phyloP scores from a whole-genome alignment of 2,888 invertebrate species.

The Melinaea menophilus region DNA sequence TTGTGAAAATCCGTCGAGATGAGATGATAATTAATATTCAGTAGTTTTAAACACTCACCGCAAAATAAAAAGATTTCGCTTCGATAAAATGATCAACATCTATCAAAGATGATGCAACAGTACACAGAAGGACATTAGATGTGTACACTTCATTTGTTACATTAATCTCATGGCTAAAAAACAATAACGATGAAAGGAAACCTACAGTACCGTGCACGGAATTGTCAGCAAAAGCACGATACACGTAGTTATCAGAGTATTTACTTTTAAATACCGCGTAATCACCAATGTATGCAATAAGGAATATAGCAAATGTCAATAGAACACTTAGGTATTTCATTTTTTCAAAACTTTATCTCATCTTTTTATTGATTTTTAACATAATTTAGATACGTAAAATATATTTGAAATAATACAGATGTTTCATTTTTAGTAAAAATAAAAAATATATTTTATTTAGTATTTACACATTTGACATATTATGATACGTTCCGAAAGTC shows the following conservation, averaged over 20 bases:
- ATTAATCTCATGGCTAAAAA: constrained; percentile 50
- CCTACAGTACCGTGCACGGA: constrained; percentile 55
- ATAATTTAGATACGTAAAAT: no score
- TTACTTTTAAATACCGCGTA: constrained; percentile 59
- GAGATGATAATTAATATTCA: background rate
- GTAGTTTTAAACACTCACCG: constrained; percentile 45
- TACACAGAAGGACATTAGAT: constrained; percentile 52
- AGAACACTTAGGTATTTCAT: constrained; percentile 51
- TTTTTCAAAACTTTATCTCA: constrained; percentile 15
- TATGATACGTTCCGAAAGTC: background rate
- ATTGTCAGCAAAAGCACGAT: constrained; percentile 55
- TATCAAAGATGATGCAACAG: constrained; percentile 54
- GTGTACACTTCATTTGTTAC: constrained; percentile 38
- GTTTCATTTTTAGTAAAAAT: no score
- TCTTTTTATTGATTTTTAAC: background rate
- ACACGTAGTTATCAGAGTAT: constrained; percentile 49
- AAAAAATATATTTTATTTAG: background rate
- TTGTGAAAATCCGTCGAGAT: background rate
- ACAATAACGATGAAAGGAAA: constrained; percentile 51
- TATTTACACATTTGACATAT: background rate
- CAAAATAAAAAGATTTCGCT: constrained; percentile 57
- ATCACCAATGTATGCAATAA: constrained; percentile 54
- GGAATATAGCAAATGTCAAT: constrained; percentile 44
- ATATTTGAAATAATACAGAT: no score
- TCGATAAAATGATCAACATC: constrained; percentile 66